Evolutionary conservation across 2,888 invertebrate genomes (phyloP).

Genomic region (Cheilosia impressa): DNA sequence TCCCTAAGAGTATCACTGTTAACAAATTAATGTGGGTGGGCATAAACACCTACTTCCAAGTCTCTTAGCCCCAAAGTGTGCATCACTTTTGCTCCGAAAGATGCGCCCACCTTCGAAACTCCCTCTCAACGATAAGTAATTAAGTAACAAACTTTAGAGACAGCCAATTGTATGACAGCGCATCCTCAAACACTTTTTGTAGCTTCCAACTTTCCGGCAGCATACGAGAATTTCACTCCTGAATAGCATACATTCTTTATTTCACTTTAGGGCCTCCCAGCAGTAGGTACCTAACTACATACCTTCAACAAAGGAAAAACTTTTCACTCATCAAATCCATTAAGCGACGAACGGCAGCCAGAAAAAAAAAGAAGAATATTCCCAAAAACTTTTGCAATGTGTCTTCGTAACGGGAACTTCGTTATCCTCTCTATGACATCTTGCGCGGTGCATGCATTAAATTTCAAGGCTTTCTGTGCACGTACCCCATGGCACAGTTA

Average conservation of each 20-base stretch:
- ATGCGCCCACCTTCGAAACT: no score
- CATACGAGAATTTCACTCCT: conserved; percentile 3
- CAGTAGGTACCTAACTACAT: not conserved
- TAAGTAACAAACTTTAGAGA: not conserved
- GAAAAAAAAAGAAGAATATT: conserved; percentile 7
- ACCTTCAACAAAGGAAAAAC: conserved; percentile 17
- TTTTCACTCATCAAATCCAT: conserved; percentile 63
- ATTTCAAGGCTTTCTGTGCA: conserved; percentile 63
- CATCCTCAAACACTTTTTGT: conserved; percentile 9
- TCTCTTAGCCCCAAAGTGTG: no score
- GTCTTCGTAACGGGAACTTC: conserved; percentile 61
- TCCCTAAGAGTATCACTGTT: no score
- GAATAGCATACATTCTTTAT: conserved; percentile 34
- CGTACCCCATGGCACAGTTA: conserved; percentile 45
- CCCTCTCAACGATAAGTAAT: no score
- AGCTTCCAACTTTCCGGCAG: conserved; percentile 6
- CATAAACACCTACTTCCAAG: no score
- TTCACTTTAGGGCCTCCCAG: conserved; percentile 14
- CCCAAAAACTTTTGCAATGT: conserved; percentile 62
- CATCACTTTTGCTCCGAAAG: no score
- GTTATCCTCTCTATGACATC: conserved; percentile 46
- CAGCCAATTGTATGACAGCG: not conserved
- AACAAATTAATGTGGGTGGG: no score
- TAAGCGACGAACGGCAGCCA: conserved; percentile 1
- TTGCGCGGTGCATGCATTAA: conserved; percentile 60